Conservation (phyloP, 92 coral and sea anemone species). For the Phenganax marumi region DNA sequence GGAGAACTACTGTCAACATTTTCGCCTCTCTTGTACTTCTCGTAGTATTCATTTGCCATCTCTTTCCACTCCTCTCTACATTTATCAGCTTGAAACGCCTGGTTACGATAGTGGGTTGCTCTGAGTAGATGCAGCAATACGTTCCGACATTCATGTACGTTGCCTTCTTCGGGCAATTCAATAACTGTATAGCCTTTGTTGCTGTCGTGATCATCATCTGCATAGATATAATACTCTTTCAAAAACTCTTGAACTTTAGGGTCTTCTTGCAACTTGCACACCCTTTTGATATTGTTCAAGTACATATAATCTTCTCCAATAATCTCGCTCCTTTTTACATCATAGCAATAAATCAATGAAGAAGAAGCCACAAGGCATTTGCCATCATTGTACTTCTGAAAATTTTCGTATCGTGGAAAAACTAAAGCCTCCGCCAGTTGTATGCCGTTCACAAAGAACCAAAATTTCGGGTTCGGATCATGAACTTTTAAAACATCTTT, state of each 20-base stretch:
- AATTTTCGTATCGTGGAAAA: not conserved
- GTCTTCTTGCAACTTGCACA: not conserved
- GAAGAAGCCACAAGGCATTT: not conserved
- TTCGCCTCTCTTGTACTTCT: not conserved
- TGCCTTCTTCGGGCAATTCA: not conserved
- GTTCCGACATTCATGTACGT: not conserved
- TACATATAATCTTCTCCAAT: constrained; percentile 41
- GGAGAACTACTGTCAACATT: not conserved
- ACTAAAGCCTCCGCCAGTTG: not conserved
- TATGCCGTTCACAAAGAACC: constrained; percentile 6
- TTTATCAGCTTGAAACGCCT: constrained; percentile 27
- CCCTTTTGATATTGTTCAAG: constrained; percentile 41
- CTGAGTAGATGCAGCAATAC: constrained; percentile 7
- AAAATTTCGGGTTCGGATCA: not conserved
- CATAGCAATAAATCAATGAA: constrained; percentile 23
- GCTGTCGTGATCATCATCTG: not conserved
- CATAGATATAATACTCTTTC: not conserved
- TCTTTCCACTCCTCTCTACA: constrained; percentile 37
- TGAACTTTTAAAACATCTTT: not conserved
- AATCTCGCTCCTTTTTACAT: not conserved
- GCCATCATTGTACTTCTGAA: not conserved
- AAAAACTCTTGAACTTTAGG: not conserved
- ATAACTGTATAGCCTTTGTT: not conserved
- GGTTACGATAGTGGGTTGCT: constrained; percentile 18
- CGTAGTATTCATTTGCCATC: constrained; percentile 8